A percentile compares a stretch with the other conserved stretches of the same genome.
These are phyloP conservation scores for Glyphotaelius pellucidus DNA, from an alignment of 2,888 invertebrate species.

Conservation along the genomic window DNA sequence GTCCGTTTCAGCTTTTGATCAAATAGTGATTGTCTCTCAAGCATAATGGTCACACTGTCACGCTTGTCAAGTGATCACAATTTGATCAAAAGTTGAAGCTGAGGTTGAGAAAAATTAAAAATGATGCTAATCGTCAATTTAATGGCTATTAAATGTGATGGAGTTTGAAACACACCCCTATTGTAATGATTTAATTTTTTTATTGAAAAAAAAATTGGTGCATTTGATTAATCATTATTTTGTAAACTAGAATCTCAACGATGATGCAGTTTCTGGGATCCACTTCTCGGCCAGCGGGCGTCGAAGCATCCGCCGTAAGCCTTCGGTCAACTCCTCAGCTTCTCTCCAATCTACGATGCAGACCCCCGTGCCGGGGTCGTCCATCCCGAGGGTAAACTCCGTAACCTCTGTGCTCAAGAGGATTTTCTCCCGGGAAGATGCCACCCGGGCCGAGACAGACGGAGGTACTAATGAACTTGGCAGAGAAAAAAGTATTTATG, in stretches of 20 bases:
- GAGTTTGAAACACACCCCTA: background rate
- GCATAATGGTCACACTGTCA: background rate
- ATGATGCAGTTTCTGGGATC: conserved; percentile 85
- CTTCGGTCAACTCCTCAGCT: conserved; percentile 75
- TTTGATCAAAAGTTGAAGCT: background rate
- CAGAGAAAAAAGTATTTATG: conserved; percentile 63
- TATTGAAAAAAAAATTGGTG: background rate
- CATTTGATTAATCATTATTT: background rate
- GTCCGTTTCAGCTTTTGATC: background rate
- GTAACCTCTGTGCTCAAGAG: conserved; percentile 88
- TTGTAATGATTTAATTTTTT: background rate
- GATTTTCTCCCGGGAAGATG: conserved; percentile 86
- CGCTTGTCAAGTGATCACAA: background rate
- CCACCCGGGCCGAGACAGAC: conserved; percentile 74
- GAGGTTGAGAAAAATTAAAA: background rate
- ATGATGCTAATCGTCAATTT: background rate
- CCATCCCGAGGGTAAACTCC: conserved; percentile 84
- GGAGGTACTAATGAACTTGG: conserved; percentile 69
- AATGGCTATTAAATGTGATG: background rate
- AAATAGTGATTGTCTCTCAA: background rate
- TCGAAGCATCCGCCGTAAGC: conserved; percentile 74
- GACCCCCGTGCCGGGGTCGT: conserved; percentile 69
- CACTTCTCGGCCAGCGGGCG: conserved; percentile 82
- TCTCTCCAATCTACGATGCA: conserved; percentile 71
- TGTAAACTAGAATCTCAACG: conserved; percentile 73